A percentile compares a stretch with the other conserved stretches of the same genome.
Conservation (phyloP, 1,140 invertebrate genomes). For the Pseudomyrmex gracilis region DNA sequence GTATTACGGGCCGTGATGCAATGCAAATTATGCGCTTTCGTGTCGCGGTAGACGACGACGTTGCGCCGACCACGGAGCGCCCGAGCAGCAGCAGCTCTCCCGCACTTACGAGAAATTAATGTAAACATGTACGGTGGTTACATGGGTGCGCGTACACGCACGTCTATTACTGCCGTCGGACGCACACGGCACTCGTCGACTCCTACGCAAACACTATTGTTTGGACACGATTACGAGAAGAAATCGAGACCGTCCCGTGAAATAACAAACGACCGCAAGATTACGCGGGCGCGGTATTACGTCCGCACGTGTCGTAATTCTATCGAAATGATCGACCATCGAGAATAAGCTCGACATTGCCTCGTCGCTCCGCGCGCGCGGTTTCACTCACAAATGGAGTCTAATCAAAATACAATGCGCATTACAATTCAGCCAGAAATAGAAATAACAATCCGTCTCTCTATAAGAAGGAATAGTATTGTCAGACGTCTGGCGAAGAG, state of each 20-base stretch:
- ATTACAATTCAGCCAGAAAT: constrained; percentile 1
- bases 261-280: constrained; percentile 57
- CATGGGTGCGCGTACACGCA: constrained; percentile 19
- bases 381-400: constrained; percentile 9
- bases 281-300: constrained; percentile 41
- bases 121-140: constrained; percentile 58
- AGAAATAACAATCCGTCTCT: neutral
- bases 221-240: constrained; percentile 51
- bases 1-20: constrained; percentile 54
- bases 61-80: neutral
- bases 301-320: constrained; percentile 49
- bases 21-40: constrained; percentile 70
- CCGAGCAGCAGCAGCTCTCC: neutral
- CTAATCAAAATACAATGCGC: constrained; percentile 8
- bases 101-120: constrained; percentile 66
- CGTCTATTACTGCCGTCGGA: constrained; percentile 46
- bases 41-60: constrained; percentile 50
- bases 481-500: neutral
- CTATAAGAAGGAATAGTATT: neutral
- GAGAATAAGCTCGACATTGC: constrained; percentile 38
- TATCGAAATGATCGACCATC: constrained; percentile 3
- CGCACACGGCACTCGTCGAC: constrained; percentile 44
- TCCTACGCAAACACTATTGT: constrained; percentile 54
- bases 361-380: neutral
- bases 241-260: constrained; percentile 47